Evolutionary conservation across 2,888 invertebrate genomes (phyloP), one percentile per base, ranked within the genome.

Genomic region (Pollenia amentaria): DNA sequence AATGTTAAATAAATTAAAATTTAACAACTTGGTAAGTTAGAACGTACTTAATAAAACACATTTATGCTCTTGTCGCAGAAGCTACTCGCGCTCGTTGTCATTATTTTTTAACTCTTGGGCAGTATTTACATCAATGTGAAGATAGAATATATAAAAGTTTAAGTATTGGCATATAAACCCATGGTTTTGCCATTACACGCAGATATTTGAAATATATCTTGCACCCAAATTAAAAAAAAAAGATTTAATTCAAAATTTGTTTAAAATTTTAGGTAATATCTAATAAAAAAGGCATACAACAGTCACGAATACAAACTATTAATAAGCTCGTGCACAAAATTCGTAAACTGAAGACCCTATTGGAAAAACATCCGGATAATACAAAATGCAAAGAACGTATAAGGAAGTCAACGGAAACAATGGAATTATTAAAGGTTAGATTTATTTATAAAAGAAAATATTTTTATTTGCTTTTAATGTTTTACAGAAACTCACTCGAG

Each of bases 1-100:
- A 87, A 93, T 93, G 93, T 80, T 93, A 11, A 89, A 92, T 83
- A 93, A 92, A 90, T 79, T 92, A 29, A 84, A 91, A 85, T 91
- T 92, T 76, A 93, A 93, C 69, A 93, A 93, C 89, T 91, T 93
- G 90, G 93, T 90, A 90, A 89, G 88, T 88, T n/a, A 69, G 48
- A 55, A 38, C 11, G 38, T 7, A 12, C 0, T 16, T 38, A 12
- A 29, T 14, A 2, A 3, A 10, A 4, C 3, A 7, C 12, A 11
- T 21, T n/a, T n/a, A n/a, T n/a, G n/a, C n/a, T n/a, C n/a, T n/a
- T n/a, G n/a, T n/a, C n/a, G n/a, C n/a, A n/a, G n/a, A n/a, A n/a
- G n/a, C n/a, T n/a, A n/a, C n/a, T n/a, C n/a, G n/a, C n/a, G n/a
- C n/a, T n/a, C n/a, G n/a, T n/a, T n/a, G n/a, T n/a, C n/a, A n/a